Conservation (phyloP, 2,888 invertebrate species). For the Muschampia plurimacula region DNA sequence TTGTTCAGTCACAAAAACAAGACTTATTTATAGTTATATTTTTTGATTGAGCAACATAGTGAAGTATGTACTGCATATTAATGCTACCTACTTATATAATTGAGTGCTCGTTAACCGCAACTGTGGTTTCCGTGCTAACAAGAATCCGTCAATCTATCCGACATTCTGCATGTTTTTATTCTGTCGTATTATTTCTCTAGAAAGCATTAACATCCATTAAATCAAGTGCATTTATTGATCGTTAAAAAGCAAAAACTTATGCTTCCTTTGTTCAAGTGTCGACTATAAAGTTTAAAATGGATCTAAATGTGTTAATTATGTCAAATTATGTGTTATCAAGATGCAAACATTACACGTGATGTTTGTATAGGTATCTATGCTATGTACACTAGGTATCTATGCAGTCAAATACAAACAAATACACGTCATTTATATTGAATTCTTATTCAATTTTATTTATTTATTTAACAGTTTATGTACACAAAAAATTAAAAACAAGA, state of each 20-base stretch:
- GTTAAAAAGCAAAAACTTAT: slow-evolving; percentile 9
- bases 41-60: neutral
- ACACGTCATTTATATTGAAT: too few relatives aligned
- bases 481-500: too few relatives aligned
- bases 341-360: slow-evolving; percentile 14
- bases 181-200: neutral
- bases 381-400: too few relatives aligned
- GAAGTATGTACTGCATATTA: neutral
- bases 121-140: slow-evolving; percentile 30
- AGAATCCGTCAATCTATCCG: slow-evolving; percentile 12
- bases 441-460: too few relatives aligned
- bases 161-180: neutral
- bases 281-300: slow-evolving; percentile 7
- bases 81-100: neutral
- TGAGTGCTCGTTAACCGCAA: slow-evolving; percentile 22
- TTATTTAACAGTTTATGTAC: too few relatives aligned
- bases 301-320: slow-evolving; percentile 12
- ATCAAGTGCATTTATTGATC: neutral
- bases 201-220: neutral
- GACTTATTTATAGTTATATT: neutral
- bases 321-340: neutral
- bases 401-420: too few relatives aligned
- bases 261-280: slow-evolving; percentile 17
- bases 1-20: too few relatives aligned
- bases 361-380: neutral